Base-by-base conservation (phyloP, 1,140 invertebrate species). In the Probaryconus sp. region DNA sequence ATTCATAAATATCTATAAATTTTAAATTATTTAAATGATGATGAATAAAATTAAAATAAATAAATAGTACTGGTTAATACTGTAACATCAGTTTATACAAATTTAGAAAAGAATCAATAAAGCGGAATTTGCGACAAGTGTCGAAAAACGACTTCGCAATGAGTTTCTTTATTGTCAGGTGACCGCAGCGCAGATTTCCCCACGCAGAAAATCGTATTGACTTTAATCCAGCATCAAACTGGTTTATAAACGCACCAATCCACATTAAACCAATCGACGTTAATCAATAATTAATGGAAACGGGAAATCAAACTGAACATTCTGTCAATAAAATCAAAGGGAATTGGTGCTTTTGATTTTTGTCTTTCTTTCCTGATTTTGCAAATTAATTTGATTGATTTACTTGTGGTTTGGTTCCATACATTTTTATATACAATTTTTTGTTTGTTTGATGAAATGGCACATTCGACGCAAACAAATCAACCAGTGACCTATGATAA, bases 381-480 rank as follows among this genome's bases (percentile, higher is more conserved):
- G 18, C 28, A 13, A 31, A 20, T 21, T 14, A 20, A 53, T 45
- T 24, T 55, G 43, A 68, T 68, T 58, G 70, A 74, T 74, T 74
- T 47, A 68, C 60, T 55, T 68, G 63, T 74, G 55, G 67, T 50
- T 61, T 67, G 55, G 51, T 51, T 76, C 10, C 21, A 55, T 56
- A 67, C n/a, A n/a, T 35, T 61, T 48, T 33, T 76, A 67, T 75
- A 6, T 68, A 74, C 63, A 74, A 56, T 53, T 40, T 4, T 26
- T 43, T n/a, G n/a, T n/a, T n/a, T n/a, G n/a, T n/a, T 56, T 67
- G 60, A 30, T 67, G 33, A 76, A 65, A 76, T 76, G 73, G 73
- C 73, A 76, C 73, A 35, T 76, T 70, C 5, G 61, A 76, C 61
- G 13, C 60, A 76, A 76, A 76, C 48, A 63, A 65, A 76, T 70